phyloP scores from a whole-genome alignment of 2,888 invertebrate genomes.

The Acrobasis consociella region DNA sequence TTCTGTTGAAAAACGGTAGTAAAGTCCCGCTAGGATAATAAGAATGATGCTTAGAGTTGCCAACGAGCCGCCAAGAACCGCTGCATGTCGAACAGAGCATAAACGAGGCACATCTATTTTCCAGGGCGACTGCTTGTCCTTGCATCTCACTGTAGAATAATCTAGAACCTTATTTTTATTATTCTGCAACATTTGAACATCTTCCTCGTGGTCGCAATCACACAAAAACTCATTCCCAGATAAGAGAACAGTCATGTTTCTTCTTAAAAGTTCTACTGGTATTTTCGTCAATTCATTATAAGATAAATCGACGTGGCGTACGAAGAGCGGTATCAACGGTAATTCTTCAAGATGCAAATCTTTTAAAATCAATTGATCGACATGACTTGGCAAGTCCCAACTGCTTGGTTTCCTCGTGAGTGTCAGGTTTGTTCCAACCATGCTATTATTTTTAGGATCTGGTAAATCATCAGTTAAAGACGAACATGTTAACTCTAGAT shows the following conservation, averaged over 20 bases:
- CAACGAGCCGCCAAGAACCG: conserved; percentile 29
- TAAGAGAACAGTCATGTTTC: neutral
- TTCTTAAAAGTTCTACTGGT: neutral
- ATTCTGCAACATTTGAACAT: neutral
- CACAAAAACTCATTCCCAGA: conserved; percentile 4
- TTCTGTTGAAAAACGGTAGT: conserved; percentile 36
- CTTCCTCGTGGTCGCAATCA: neutral
- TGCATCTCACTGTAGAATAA: conserved; percentile 31
- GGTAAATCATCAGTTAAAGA: neutral
- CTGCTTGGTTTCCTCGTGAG: neutral
- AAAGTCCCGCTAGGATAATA: conserved; percentile 8
- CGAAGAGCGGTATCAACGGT: neutral
- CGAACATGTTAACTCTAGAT: neutral
- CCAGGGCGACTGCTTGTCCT: conserved; percentile 24
- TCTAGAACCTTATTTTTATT: conserved; percentile 32
- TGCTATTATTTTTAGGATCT: neutral
- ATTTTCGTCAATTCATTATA: neutral
- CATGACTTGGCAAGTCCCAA: conserved; percentile 1
- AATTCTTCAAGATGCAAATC: neutral
- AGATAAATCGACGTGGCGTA: neutral
- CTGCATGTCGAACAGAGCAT: conserved; percentile 38
- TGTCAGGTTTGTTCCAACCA: neutral
- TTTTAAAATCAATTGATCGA: neutral
- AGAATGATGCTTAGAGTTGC: conserved; percentile 28
- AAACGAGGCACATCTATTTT: conserved; percentile 31